These are phyloP conservation scores for Eupithecia tripunctaria DNA, from an alignment of 2,888 invertebrate species.

Conservation along the genomic window DNA sequence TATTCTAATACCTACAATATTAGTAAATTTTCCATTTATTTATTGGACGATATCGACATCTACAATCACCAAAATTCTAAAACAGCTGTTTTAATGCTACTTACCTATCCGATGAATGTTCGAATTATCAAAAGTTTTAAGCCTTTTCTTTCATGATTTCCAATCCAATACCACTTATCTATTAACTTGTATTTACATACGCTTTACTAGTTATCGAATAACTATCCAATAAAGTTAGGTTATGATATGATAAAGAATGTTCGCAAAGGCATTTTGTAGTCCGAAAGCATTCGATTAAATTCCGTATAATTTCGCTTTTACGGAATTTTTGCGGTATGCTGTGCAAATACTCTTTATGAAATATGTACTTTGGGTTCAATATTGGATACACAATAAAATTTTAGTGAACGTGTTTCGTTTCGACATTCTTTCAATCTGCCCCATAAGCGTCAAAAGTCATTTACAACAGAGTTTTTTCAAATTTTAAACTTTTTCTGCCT, in stretches of 20 bases:
- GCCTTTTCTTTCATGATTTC: not conserved
- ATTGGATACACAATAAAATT: not conserved
- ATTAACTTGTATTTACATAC: not conserved
- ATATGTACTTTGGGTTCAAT: conserved; percentile 4
- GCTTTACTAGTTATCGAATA: not conserved
- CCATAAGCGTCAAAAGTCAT: too few relatives aligned
- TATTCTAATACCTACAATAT: too few relatives aligned
- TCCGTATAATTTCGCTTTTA: conserved; percentile 10
- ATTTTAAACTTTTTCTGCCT: too few relatives aligned
- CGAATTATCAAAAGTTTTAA: not conserved
- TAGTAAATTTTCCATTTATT: too few relatives aligned
- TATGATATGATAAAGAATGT: conserved; percentile 17
- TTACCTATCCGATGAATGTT: not conserved
- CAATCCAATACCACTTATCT: not conserved
- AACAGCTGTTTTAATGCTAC: too few relatives aligned
- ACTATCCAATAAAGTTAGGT: not conserved
- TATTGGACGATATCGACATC: too few relatives aligned
- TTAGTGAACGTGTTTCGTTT: not conserved
- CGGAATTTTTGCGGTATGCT: conserved; percentile 21
- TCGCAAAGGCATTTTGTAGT: conserved; percentile 13
- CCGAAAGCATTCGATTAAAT: conserved; percentile 19
- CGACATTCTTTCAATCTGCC: not conserved
- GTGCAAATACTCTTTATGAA: conserved; percentile 21
- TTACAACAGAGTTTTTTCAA: too few relatives aligned
- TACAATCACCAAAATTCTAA: too few relatives aligned